Percentiles rank a stretch among this genome's conserved stretches.
phyloP scores from a whole-genome alignment of 2,797 vertebrate genomes.

The Helarctos malayanus region DNA sequence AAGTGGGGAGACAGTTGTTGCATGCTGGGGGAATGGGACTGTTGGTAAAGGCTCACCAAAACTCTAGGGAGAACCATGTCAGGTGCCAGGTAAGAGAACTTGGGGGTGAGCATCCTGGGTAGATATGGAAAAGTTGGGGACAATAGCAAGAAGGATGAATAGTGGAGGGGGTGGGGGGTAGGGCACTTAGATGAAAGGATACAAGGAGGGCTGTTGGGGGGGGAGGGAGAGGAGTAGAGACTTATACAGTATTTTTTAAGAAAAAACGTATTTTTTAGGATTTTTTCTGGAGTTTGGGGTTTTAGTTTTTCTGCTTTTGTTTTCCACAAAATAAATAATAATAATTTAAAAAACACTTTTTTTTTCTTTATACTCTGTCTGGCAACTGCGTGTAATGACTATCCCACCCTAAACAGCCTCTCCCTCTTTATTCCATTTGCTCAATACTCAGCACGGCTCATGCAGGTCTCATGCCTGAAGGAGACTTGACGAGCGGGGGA shows the following conservation, averaged over 20 bases:
- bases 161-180: slow-evolving; percentile 65
- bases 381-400: slow-evolving; percentile 66
- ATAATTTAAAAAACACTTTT: not conserved
- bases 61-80: slow-evolving; percentile 13
- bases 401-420: not conserved
- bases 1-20: slow-evolving; percentile 72
- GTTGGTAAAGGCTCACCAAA: slow-evolving; percentile 20
- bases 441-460: not conserved
- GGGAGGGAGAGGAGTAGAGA: slow-evolving; percentile 79
- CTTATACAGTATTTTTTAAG: slow-evolving; percentile 86
- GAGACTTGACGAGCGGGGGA: not conserved
- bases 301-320: slow-evolving; percentile 85
- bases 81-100: slow-evolving; percentile 66
- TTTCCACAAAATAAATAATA: slow-evolving; percentile 84
- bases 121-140: slow-evolving; percentile 60
- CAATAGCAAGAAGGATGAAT: slow-evolving; percentile 59
- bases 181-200: slow-evolving; percentile 73
- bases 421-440: not conserved
- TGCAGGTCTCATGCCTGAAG: not conserved
- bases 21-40: slow-evolving; percentile 76
- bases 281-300: slow-evolving; percentile 84
- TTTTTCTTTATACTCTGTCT: slow-evolving; percentile 77
- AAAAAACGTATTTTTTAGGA: slow-evolving; percentile 85
- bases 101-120: slow-evolving; percentile 59
- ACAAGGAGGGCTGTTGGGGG: slow-evolving; percentile 65